phyloP scores from a whole-genome alignment of 2,888 invertebrate species.

The Syrista parreyssii region DNA sequence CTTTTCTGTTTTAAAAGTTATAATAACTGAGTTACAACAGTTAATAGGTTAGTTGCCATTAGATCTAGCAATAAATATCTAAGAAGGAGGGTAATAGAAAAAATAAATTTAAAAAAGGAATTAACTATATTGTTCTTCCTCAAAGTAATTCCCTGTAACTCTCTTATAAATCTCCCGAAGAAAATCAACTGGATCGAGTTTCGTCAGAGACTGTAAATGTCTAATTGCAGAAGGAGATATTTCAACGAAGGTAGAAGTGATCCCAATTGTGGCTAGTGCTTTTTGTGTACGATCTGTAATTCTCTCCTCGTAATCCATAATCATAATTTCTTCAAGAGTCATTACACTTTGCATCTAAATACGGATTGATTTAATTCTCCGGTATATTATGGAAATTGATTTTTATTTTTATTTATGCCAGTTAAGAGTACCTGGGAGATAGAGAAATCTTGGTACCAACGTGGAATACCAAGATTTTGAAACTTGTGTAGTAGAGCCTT shows the following conservation, averaged over 20 bases:
- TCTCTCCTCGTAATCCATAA: slow-evolving; percentile 50
- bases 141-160: slow-evolving; percentile 53
- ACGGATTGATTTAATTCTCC: slow-evolving; percentile 8
- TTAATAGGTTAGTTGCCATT: not conserved
- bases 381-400: slow-evolving; percentile 6
- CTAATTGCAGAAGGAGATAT: slow-evolving; percentile 43
- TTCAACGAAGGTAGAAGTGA: slow-evolving; percentile 48
- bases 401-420: not conserved
- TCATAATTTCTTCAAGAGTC: slow-evolving; percentile 45
- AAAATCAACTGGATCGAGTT: slow-evolving; percentile 49
- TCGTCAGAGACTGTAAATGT: slow-evolving; percentile 38
- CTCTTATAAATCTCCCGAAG: slow-evolving; percentile 53
- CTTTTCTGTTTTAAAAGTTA: slow-evolving; percentile 41
- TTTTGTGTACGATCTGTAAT: slow-evolving; percentile 46
- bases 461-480: slow-evolving; percentile 32
- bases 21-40: not conserved
- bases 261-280: slow-evolving; percentile 48
- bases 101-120: slow-evolving; percentile 10
- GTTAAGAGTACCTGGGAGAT: slow-evolving; percentile 38
- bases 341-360: slow-evolving; percentile 48
- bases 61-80: not conserved
- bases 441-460: slow-evolving; percentile 53
- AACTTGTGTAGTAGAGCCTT: slow-evolving; percentile 19
- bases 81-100: not conserved
- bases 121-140: slow-evolving; percentile 53